A percentile compares a stretch with the other conserved stretches of the same genome.
phyloP scores from a whole-genome alignment of 1,140 invertebrate species.

The Pogonomyrmex californicus region DNA sequence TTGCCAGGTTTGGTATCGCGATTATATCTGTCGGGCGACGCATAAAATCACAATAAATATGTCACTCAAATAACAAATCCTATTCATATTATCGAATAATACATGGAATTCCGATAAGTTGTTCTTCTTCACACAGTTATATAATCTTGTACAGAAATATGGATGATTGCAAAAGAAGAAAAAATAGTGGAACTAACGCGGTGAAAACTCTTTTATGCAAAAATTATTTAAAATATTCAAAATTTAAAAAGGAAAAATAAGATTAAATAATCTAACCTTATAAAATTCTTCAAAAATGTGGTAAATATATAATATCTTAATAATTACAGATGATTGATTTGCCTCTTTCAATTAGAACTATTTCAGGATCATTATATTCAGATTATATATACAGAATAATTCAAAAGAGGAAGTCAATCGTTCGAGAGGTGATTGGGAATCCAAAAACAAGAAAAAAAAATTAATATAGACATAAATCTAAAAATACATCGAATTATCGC shows the following conservation, averaged over 20 bases:
- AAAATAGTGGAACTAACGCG: not conserved
- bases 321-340: not conserved
- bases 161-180: not conserved
- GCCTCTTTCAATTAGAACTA: not conserved
- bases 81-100: conserved; percentile 50
- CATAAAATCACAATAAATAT: conserved; percentile 68
- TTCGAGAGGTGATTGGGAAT: no score
- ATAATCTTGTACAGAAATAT: not conserved
- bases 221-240: not conserved
- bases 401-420: no score
- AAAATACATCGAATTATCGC: no score
- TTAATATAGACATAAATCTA: no score
- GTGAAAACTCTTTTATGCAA: not conserved
- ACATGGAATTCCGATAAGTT: conserved; percentile 36
- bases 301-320: not conserved
- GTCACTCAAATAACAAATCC: conserved; percentile 58
- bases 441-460: no score
- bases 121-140: not conserved
- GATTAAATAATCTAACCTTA: not conserved
- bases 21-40: conserved; percentile 8
- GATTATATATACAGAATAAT: not conserved
- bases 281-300: not conserved
- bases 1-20: not conserved
- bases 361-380: not conserved
- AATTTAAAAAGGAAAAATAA: not conserved